Conservation (phyloP, 2,113 vertebrate species). For the Arothron firmamentum region DNA sequence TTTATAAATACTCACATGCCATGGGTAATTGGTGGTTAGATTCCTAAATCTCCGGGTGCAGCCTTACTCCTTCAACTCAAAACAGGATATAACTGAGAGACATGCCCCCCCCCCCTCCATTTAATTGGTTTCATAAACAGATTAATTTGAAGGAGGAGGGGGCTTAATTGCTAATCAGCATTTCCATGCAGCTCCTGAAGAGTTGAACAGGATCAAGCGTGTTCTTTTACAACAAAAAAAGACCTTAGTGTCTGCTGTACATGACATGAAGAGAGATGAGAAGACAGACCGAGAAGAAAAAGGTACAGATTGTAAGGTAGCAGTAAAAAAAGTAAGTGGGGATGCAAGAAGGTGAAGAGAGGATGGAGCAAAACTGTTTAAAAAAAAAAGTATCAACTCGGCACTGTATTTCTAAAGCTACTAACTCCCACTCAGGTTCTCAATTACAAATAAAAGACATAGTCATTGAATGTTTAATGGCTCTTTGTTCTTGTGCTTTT, state of each 20-base stretch:
- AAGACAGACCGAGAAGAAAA: neutral
- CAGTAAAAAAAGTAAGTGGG: neutral
- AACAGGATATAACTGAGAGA: slow-evolving; percentile 68
- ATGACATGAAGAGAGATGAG: slow-evolving; percentile 23
- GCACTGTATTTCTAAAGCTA: neutral
- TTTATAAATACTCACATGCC: slow-evolving; percentile 64
- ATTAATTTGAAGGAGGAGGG: slow-evolving; percentile 75
- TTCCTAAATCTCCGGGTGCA: slow-evolving; percentile 70
- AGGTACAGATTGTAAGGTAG: neutral
- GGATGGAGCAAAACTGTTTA: neutral
- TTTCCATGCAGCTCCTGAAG: slow-evolving; percentile 71
- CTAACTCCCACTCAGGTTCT: neutral
- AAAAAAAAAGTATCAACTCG: too few species aligned
- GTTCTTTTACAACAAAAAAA: slow-evolving; percentile 64
- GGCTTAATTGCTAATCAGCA: slow-evolving; percentile 77
- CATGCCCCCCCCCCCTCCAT: slow-evolving; percentile 49
- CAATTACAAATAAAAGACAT: neutral
- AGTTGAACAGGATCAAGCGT: slow-evolving; percentile 74
- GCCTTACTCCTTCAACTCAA: slow-evolving; percentile 66
- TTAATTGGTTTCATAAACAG: slow-evolving; percentile 81
- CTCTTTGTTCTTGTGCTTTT: neutral
- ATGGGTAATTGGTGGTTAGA: slow-evolving; percentile 68
- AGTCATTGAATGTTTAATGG: neutral
- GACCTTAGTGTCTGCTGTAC: slow-evolving; percentile 48
- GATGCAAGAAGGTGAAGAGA: neutral